These are phyloP conservation scores for Galleria mellonella DNA, from an alignment of 1,140 invertebrate genomes.

Conservation along the genomic window DNA sequence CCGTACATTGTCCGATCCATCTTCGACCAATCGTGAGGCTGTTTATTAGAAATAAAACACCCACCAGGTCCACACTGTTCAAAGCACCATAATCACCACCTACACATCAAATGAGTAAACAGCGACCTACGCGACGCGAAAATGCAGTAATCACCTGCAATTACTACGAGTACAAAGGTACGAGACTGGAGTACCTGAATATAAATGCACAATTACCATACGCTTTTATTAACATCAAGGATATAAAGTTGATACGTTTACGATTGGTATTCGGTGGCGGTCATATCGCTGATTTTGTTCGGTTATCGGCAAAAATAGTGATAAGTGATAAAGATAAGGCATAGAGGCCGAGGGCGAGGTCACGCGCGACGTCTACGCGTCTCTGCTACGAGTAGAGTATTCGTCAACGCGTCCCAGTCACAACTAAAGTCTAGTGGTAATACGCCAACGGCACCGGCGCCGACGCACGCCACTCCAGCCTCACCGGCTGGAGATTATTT, in stretches of 20 bases:
- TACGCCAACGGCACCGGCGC: slow-evolving; percentile 26
- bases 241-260: slow-evolving; percentile 11
- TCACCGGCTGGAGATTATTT: slow-evolving; percentile 39
- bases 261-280: slow-evolving; percentile 9
- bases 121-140: slow-evolving; percentile 26
- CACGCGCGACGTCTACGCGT: slow-evolving; percentile 17
- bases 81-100: slow-evolving; percentile 63
- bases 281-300: slow-evolving; percentile 36
- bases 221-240: slow-evolving; percentile 20
- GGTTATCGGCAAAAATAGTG: slow-evolving; percentile 39
- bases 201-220: not conserved
- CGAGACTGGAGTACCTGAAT: too few relatives aligned
- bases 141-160: slow-evolving; percentile 22
- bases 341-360: slow-evolving; percentile 50
- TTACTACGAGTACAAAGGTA: slow-evolving; percentile 1
- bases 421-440: slow-evolving; percentile 50
- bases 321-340: slow-evolving; percentile 43
- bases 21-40: slow-evolving; percentile 45
- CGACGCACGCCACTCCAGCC: slow-evolving; percentile 42
- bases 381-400: slow-evolving; percentile 43
- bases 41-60: slow-evolving; percentile 55
- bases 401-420: slow-evolving; percentile 57
- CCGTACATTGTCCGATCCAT: slow-evolving; percentile 92
- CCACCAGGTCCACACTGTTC: slow-evolving; percentile 50
- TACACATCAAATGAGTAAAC: slow-evolving; percentile 39